phyloP scores from a whole-genome alignment of 2,113 vertebrate genomes.

The Petroica traversi region DNA sequence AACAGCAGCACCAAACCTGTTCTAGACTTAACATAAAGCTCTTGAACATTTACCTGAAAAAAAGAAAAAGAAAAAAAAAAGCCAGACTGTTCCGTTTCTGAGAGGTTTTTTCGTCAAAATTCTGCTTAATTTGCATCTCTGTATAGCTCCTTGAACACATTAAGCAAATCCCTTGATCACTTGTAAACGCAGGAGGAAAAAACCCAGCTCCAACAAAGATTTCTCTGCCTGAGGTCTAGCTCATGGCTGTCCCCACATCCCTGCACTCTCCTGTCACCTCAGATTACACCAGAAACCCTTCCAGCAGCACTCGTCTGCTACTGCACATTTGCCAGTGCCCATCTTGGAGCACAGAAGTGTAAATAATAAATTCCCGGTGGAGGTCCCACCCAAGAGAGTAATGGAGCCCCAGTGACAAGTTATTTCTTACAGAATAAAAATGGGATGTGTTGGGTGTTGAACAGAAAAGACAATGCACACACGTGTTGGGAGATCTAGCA shows the following conservation, averaged over 20 bases:
- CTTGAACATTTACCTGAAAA: neutral
- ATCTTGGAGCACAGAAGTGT: neutral
- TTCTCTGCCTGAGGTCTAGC: neutral
- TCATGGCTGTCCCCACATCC: neutral
- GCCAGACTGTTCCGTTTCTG: neutral
- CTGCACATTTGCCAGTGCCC: neutral
- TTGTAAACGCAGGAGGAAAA: neutral
- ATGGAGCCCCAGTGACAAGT: neutral
- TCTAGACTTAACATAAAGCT: neutral
- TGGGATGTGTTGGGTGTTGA: neutral
- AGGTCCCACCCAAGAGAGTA: neutral
- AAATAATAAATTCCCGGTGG: neutral
- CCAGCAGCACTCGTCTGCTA: neutral
- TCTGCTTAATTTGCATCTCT: neutral
- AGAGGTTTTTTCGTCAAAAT: neutral
- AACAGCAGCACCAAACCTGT: neutral
- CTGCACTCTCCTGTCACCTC: neutral
- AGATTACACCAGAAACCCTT: neutral
- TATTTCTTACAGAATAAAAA: neutral
- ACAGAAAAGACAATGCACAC: neutral
- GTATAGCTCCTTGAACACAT: neutral
- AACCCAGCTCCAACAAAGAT: neutral
- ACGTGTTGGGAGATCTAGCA: rapidly evolving
- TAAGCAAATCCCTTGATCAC: neutral
- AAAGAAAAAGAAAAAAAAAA: neutral